Base-by-base conservation (phyloP, 2,797 vertebrate species). In the Pantherophis alleghaniensis region DNA sequence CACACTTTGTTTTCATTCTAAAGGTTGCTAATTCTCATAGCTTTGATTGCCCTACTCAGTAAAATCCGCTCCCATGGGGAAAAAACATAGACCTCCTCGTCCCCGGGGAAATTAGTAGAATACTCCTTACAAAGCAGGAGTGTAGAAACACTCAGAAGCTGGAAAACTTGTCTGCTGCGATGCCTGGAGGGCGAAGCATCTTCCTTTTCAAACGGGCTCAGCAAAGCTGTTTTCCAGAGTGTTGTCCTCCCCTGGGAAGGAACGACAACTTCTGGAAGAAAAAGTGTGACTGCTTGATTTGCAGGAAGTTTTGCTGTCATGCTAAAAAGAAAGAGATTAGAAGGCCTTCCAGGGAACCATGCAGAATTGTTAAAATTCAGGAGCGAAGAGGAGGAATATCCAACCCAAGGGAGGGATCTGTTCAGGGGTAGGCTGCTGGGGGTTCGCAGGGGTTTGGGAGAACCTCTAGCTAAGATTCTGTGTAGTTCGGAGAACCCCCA, bases 61-160 rank as follows among this genome's bases (percentile, higher is more conserved):
- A 87, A 94, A 95, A 87, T 0, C 0, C 2, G 1, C 28, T 2
- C 95, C 95, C 92, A n/a, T 0, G 94, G 91, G 95, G 16, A 6
- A 55, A 90, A 11, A 89, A 12, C 20, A 10, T 28, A 61, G 89
- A 57, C 11, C 10, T 93, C 42, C 7, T 93, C 42, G 7, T 94
- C 95, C 66, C 95, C 16, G 42, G 94, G 94, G 93, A 86, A 93
- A 93, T 55, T 61, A 22, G 37, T 47, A 93, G 94, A 86, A 56
- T 51, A n/a, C 86, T 90, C 83, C 90, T 95, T 91, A 92, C 92
- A 60, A 83, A 90, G 93, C n/a, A 93, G 60, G 14, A 94, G 4
- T 86, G 28, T 13, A 79, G 66, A 92, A 83, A 56, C 28, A 42
- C 88, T 91, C 86, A 66, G 55, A 94, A 69, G 5, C 91, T 56